Conservation (phyloP, 2,113 vertebrate species). For the Clupea harengus region DNA sequence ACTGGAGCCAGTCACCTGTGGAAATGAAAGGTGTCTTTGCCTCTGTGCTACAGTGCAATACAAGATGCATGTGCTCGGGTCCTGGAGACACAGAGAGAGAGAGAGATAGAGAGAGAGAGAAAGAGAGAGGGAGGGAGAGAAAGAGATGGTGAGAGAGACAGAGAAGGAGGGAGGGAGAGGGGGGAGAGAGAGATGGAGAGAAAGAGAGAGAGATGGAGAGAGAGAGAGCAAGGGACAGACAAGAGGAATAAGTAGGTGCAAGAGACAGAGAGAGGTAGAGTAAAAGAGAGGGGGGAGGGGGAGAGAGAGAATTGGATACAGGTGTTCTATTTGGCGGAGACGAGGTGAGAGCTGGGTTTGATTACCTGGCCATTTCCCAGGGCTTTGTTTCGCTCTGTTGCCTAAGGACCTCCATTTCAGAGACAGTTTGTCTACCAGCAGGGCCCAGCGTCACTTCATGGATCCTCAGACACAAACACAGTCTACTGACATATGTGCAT, state of each 20-base stretch:
- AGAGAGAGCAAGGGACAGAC: neutral
- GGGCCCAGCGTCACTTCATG: constrained; percentile 20
- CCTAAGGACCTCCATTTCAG: constrained; percentile 16
- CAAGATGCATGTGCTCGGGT: neutral
- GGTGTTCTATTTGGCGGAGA: neutral
- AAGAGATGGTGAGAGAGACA: neutral
- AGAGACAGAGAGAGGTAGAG: neutral
- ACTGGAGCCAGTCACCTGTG: neutral
- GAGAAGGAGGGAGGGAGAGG: neutral
- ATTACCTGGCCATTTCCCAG: constrained; percentile 35
- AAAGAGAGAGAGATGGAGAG: neutral
- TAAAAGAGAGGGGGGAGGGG: neutral
- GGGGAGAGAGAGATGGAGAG: neutral
- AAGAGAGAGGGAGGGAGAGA: neutral
- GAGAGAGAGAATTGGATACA: neutral
- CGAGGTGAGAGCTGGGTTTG: constrained; percentile 3
- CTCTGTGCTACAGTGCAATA: neutral
- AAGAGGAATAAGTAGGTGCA: neutral
- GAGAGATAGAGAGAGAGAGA: neutral
- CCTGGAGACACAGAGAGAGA: neutral
- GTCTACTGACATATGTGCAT: neutral
- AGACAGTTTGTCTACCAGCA: constrained; percentile 27
- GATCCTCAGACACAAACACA: neutral
- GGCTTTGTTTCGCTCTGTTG: constrained; percentile 40
- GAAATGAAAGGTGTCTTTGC: neutral